Evolutionary conservation across 2,888 invertebrate species (phyloP).

Genomic region (Aplocera efformata): DNA sequence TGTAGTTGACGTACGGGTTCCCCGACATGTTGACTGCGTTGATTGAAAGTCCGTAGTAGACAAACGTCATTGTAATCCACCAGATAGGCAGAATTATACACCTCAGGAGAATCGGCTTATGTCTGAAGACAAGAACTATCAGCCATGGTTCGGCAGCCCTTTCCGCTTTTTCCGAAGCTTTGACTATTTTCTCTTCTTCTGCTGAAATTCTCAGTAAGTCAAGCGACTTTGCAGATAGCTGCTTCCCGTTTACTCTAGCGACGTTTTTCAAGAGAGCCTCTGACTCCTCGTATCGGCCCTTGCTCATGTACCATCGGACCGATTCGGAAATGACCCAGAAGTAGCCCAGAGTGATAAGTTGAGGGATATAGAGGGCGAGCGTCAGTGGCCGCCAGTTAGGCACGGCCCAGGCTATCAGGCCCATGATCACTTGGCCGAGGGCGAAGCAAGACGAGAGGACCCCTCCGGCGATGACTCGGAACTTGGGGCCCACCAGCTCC

Average conservation of each 20-base stretch:
- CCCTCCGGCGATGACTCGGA: conserved; percentile 85
- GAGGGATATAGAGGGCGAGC: conserved; percentile 85
- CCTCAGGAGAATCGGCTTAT: conserved; percentile 45
- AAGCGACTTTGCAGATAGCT: conserved; percentile 54
- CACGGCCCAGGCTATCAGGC: conserved; percentile 84
- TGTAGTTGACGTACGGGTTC: conserved; percentile 82
- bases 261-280: conserved; percentile 81
- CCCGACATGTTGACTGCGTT: conserved; percentile 82
- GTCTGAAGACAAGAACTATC: conserved; percentile 47
- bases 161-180: conserved; percentile 30
- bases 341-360: conserved; percentile 82
- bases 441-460: conserved; percentile 85
- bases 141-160: conserved; percentile 50
- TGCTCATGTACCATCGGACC: conserved; percentile 87
- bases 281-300: conserved; percentile 83
- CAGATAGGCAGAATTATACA: conserved; percentile 66
- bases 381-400: conserved; percentile 85
- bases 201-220: conserved; percentile 40
- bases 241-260: conserved; percentile 79
- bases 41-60: conserved; percentile 83
- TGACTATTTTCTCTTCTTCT: conserved; percentile 42
- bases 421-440: conserved; percentile 84
- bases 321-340: conserved; percentile 86
- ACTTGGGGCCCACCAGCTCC: conserved; percentile 87
- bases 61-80: conserved; percentile 82